Evolutionary conservation across 1,140 invertebrate genomes (phyloP), one percentile per base, ranked within the genome.

Genomic region (Drosophila rufa): DNA sequence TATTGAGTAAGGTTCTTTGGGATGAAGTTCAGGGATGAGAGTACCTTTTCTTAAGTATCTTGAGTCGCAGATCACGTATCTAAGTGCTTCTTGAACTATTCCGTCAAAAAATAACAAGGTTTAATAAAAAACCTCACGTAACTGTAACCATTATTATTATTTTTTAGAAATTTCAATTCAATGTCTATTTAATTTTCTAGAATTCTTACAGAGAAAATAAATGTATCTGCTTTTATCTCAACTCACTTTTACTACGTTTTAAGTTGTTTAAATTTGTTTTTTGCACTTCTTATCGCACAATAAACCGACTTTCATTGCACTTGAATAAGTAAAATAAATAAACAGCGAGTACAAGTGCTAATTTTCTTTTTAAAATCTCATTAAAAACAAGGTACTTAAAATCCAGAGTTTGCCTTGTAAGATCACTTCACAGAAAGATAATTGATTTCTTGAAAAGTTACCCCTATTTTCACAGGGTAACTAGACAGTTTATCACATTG

Each of bases 261-360:
- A 53, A 45, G 14, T n/a, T 51, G 11, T 53, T 55, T 7, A n/a
- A 73, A 70, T 73, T 59, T 73, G 56, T 60, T 74, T 73, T 74
- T 73, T 43, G 46, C 70, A 74, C 70, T 73, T 60, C 46, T 73
- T 74, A 74, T 74, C 68, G n/a, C 12, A 15, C 15, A 36, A 17
- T 36, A 25, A 43, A 68, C 46, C 15, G 36, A 12, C 17, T 51
- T 51, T 43, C 38, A 17, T 27, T 30, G 40, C 22, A 36, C 38
- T 45, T 25, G 27, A 15, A 36, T 25, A 45, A 43, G 42, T 40
- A n/a, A 40, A 56, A 9, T 25, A 56, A 42, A 40, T 25, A 40
- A 40, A 25, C 19, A 40, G 14, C 53, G 9, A 42, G 15, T 7
- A 15, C 8, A 56, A 25, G 17, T 14, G 17, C 14, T 40, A 56